These are phyloP conservation scores for Prionailurus viverrinus DNA, from an alignment of 2,113 vertebrate genomes.

Conservation along the genomic window DNA sequence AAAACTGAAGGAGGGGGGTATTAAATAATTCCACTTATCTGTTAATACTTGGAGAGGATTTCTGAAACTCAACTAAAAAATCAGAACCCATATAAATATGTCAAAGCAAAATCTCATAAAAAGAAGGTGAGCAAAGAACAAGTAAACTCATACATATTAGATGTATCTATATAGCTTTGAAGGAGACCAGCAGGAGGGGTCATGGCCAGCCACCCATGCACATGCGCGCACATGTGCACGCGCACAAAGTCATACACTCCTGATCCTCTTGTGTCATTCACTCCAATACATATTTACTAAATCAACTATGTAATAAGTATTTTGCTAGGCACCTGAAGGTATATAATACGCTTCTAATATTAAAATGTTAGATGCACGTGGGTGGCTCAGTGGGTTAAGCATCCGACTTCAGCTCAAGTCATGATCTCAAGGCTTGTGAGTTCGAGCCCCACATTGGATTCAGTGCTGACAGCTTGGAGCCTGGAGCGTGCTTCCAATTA, in stretches of 20 bases:
- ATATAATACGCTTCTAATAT: not conserved
- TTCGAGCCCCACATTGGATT: too few species aligned
- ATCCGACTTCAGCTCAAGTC: too few species aligned
- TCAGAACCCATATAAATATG: not conserved
- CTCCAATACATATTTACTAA: not conserved
- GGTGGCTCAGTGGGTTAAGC: too few species aligned
- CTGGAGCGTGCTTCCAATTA: too few species aligned
- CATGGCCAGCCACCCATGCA: not conserved
- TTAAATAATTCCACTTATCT: not conserved
- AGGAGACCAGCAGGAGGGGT: not conserved
- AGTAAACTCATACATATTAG: not conserved
- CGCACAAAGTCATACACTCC: not conserved
- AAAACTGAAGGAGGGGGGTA: not conserved
- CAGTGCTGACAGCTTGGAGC: too few species aligned
- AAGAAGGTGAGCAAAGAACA: not conserved
- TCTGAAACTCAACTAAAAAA: not conserved
- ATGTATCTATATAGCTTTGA: not conserved
- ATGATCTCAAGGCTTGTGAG: too few species aligned
- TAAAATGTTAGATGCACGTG: not conserved
- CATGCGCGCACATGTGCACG: not conserved
- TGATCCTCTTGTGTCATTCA: not conserved
- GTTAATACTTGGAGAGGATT: not conserved
- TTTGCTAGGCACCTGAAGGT: not conserved
- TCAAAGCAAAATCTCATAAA: conserved; percentile 22
- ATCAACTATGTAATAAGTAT: not conserved